phyloP scores from a whole-genome alignment of 1,140 invertebrate genomes.

The Campoletis sonorensis region DNA sequence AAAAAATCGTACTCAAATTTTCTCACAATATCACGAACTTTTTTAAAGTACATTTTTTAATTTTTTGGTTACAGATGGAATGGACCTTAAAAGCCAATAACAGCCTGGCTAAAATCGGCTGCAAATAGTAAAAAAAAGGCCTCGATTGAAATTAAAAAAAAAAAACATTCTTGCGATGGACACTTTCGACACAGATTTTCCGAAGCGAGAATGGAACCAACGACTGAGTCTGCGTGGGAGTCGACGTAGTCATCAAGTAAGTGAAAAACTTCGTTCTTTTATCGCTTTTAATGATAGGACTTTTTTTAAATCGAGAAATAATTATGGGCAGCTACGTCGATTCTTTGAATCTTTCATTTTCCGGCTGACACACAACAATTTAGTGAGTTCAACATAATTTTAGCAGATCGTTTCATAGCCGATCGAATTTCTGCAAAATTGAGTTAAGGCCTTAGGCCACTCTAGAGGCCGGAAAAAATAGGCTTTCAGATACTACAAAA shows the following conservation, averaged over 20 bases:
- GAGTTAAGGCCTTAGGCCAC: too few species aligned
- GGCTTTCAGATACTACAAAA: too few species aligned
- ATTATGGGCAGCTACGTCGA: too few species aligned
- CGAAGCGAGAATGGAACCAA: slow-evolving; percentile 77
- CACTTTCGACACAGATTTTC: slow-evolving; percentile 69
- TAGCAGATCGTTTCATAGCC: too few species aligned
- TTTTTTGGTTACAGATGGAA: slow-evolving; percentile 3
- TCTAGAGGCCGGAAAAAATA: too few species aligned
- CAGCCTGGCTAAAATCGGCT: slow-evolving; percentile 3
- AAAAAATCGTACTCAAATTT: neutral
- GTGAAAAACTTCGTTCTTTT: neutral
- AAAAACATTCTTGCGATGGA: slow-evolving; percentile 47
- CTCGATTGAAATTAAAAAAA: neutral
- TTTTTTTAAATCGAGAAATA: too few species aligned
- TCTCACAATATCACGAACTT: neutral
- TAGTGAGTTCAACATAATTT: too few species aligned
- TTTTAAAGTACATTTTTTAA: neutral
- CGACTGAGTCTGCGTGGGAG: slow-evolving; percentile 77
- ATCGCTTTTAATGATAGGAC: neutral
- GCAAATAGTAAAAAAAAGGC: too few species aligned
- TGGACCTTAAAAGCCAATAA: neutral
- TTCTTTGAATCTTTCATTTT: too few species aligned
- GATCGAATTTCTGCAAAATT: too few species aligned
- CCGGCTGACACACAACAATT: too few species aligned
- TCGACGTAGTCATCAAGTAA: slow-evolving; percentile 68